Percentiles rank a stretch among this genome's conserved stretches.
These are phyloP conservation scores for Sciurus vulgaris DNA, from an alignment of 2,797 vertebrate genomes.

Conservation along the genomic window DNA sequence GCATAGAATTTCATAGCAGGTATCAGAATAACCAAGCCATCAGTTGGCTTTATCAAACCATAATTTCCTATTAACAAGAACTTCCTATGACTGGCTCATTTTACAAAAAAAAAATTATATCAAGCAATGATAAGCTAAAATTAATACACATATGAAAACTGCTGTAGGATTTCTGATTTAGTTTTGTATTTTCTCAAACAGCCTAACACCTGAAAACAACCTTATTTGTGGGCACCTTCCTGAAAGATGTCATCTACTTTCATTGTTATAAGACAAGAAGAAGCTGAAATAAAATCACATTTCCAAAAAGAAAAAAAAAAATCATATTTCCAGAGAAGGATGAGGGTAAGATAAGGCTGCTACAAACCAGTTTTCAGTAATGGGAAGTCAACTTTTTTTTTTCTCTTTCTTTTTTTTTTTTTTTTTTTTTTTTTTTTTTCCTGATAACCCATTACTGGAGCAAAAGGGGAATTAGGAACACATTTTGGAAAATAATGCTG, in stretches of 20 bases:
- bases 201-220: constrained; percentile 46
- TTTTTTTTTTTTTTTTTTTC: no score
- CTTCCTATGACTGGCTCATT: background rate
- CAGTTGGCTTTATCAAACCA: background rate
- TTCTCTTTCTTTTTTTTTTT: background rate
- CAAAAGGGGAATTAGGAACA: constrained; percentile 36
- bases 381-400: constrained; percentile 30
- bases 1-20: constrained; percentile 81
- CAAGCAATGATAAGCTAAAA: background rate
- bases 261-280: background rate
- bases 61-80: constrained; percentile 55
- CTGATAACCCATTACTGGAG: background rate
- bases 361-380: background rate
- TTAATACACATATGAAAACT: constrained; percentile 47
- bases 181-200: constrained; percentile 18
- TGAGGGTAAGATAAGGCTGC: background rate
- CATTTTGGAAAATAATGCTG: constrained; percentile 55
- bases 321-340: background rate
- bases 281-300: background rate
- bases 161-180: background rate
- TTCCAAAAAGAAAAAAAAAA: background rate
- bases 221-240: background rate
- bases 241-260: constrained; percentile 56
- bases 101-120: constrained; percentile 38
- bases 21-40: constrained; percentile 54